Evolutionary conservation across 2,113 vertebrate species (phyloP), one percentile per base, ranked within the genome.

Genomic region (Corydoras maculifer): DNA sequence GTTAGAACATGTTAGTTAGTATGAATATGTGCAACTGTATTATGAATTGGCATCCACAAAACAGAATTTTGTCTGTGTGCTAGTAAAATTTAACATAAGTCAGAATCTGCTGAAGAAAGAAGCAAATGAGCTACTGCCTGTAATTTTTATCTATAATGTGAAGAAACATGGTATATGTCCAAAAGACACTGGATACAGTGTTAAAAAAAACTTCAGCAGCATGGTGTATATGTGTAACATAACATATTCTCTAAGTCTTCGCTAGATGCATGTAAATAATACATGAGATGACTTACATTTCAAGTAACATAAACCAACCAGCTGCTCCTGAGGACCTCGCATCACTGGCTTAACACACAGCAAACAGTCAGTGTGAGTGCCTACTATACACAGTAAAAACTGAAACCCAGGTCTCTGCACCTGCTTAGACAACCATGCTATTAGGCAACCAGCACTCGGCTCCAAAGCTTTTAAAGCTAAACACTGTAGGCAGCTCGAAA

Each of bases 231-330:
- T 9, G 49, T 51, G 49, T 51, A 51, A 51, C 11, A 51, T 51
- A 25, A 25, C 18, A 25, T 25, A 25, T 25, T 25, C 18, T 25
- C 18, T 25, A 25, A 68, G 72, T 69, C 77, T 75, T 77, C 77
- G 78, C 62, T 32, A 66, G 77, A 72, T 78, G 57, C 58, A 70
- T 76, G 76, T 78, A 80, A 80, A 74, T 69, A 74, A 82, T 78
- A 78, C 74, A 79, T 67, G 72, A 62, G 72, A 68, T 57, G 74
- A 76, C 74, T 78, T 81, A 64, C 48, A 51, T 81, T 81, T 76
- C 81, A 79, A 73, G 81, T 79, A 79, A 82, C 75, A 61, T 53
- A 70, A 79, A 30, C 70, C 74, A 68, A 59, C 65, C 65, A 75
- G 75, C 75, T 70, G 77, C 62, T 73, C 50, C 58, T 15, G n/a